Base-by-base conservation (phyloP, 2,888 invertebrate genomes). In the Uloborus plumipes region DNA sequence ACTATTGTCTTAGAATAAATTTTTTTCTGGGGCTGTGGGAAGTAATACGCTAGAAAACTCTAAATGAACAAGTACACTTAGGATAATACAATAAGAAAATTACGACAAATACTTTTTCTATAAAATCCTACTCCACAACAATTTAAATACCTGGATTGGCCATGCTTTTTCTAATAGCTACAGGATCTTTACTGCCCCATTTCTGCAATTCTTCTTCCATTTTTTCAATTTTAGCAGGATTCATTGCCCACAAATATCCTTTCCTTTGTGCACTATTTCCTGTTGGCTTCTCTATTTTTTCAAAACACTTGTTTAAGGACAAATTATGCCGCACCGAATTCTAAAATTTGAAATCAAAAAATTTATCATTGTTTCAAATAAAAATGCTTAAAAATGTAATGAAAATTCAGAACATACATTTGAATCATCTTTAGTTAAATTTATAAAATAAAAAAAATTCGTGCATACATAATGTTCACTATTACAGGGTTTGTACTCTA, bases 201-300 rank as follows among this genome's bases (percentile, higher is more conserved):
- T 99, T 99, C 87, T 95, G 95, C 70, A 99, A 96, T 90, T 99
- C 98, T 88, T 98, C 97, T 87, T 98, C 97, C 97, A 99, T 97
- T 91, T 99, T 99, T 20, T 93, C 92, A 58, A 96, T 93, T 90
- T 98, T 98, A 16, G 94, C 93, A 0, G 98, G 98, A 90, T 97
- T 97, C 93, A 98, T 95, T 14, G 97, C 97, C 98, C 98, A 98
- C 86, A 98, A 91, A 88, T 98, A 98, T 20, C 95, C 92, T 91
- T 91, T 90, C 72, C 95, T 91, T 89, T 95, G 95, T 87, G 81
- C 93, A 93, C 90, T 88, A 77, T 88, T 89, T 50, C 88, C 86
- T 0, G 94, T 94, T 0, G 97, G 97, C 87, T 97, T 96, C 88
- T 98, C 98, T 85, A 98, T 97, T 90, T 99, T 99, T 88, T 97